phyloP scores from a whole-genome alignment of 2,797 vertebrate genomes.

The Trachops cirrhosus region DNA sequence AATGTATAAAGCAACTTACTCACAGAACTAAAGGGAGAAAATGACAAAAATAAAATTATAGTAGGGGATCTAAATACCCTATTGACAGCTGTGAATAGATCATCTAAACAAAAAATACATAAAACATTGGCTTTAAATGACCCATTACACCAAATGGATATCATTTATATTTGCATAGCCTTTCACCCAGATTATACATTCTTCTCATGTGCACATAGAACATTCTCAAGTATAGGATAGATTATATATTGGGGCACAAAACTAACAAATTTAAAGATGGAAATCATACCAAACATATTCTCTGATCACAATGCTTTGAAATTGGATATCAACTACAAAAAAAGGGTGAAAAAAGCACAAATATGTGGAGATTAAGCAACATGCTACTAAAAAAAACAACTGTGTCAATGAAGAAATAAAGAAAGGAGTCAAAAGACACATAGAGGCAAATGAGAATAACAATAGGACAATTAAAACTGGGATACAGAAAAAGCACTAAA shows the following conservation, averaged over 20 bases:
- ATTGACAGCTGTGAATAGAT: neutral
- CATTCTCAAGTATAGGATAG: neutral
- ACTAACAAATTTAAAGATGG: neutral
- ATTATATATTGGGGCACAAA: neutral
- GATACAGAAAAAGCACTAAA: neutral
- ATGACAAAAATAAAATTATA: neutral
- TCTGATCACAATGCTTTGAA: neutral
- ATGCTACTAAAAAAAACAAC: neutral
- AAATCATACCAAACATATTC: neutral
- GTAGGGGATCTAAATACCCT: neutral
- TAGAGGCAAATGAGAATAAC: neutral
- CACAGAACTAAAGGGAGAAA: neutral
- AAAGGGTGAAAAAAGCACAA: neutral
- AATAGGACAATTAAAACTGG: neutral
- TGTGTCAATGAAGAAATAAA: neutral
- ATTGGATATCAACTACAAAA: neutral
- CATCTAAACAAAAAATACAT: neutral
- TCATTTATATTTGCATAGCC: neutral
- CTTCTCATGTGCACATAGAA: neutral
- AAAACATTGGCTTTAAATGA: neutral
- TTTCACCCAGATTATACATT: neutral
- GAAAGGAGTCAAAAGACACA: neutral
- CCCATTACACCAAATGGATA: neutral
- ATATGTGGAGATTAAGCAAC: neutral
- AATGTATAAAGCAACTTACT: neutral